Conservation (phyloP, 2,888 invertebrate species). For the Eustalomyia histrio region DNA sequence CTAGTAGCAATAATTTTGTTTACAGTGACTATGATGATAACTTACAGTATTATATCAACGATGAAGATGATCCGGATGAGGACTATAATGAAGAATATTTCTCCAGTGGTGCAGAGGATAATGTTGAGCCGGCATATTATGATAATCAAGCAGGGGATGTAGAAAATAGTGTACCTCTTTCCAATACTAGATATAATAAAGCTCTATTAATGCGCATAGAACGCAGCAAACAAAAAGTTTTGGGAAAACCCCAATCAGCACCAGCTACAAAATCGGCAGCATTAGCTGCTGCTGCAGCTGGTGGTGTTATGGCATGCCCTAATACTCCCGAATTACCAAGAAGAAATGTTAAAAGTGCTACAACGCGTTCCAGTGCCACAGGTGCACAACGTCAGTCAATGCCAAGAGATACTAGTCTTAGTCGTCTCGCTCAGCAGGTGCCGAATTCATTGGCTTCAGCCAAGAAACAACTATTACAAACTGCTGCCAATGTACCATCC, state of each 20-base stretch:
- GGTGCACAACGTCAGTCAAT: constrained; percentile 76
- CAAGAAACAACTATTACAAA: constrained; percentile 78
- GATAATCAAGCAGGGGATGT: constrained; percentile 59
- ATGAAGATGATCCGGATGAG: constrained; percentile 76
- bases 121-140: constrained; percentile 68
- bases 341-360: constrained; percentile 74
- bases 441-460: constrained; percentile 78
- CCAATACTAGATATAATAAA: constrained; percentile 85
- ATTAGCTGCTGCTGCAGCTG: constrained; percentile 66
- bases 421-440: constrained; percentile 77
- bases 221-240: constrained; percentile 77
- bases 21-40: constrained; percentile 78
- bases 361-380: constrained; percentile 41
- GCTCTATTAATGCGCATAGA: constrained; percentile 84
- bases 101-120: constrained; percentile 75
- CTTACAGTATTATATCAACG: constrained; percentile 79
- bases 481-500: constrained; percentile 70
- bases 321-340: constrained; percentile 82
- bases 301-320: constrained; percentile 80
- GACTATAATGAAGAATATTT: constrained; percentile 75
- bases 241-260: constrained; percentile 66
- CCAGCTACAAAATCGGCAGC: constrained; percentile 44
- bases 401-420: constrained; percentile 79
- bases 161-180: constrained; percentile 74
- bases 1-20: constrained; percentile 78